phyloP scores from a whole-genome alignment of 92 coral and sea anemone species.

The Bergia puertoricense region DNA sequence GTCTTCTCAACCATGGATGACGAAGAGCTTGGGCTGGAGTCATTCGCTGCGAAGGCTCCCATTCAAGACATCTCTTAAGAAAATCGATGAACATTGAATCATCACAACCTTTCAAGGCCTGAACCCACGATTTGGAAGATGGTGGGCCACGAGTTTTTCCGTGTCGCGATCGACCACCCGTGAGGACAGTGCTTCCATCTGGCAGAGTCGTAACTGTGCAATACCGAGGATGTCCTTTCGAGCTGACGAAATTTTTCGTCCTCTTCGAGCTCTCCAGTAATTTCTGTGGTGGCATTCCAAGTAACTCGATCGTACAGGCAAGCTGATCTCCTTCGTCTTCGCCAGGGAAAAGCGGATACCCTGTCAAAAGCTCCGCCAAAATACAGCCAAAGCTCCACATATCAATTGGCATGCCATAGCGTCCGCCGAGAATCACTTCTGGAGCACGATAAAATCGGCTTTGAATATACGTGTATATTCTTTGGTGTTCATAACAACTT shows the following conservation, averaged over 20 bases:
- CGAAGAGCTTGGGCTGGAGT: constrained; percentile 96
- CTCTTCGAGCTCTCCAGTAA: constrained; percentile 89
- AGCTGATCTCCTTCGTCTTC: constrained; percentile 99
- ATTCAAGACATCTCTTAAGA: constrained; percentile 87
- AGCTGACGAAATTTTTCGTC: constrained; percentile 89
- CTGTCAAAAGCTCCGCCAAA: constrained; percentile 94
- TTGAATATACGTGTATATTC: constrained; percentile 96
- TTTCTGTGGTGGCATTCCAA: constrained; percentile 86
- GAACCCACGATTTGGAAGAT: constrained; percentile 75
- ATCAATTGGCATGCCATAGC: constrained; percentile 96
- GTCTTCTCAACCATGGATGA: constrained; percentile 94
- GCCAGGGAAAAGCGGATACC: constrained; percentile 97
- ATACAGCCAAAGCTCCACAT: constrained; percentile 99
- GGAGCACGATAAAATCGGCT: constrained; percentile 99
- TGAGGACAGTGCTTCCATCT: constrained; percentile 88
- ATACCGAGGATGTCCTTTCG: constrained; percentile 96
- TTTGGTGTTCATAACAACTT: constrained; percentile 97
- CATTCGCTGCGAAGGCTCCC: constrained; percentile 95
- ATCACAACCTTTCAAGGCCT: constrained; percentile 94
- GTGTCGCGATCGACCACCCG: constrained; percentile 97
- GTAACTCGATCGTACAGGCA: constrained; percentile 94
- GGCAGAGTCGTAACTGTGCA: constrained; percentile 94
- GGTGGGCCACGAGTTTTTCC: constrained; percentile 98
- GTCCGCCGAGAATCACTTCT: constrained; percentile 95
- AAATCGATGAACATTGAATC: constrained; percentile 91